Base-by-base conservation (phyloP, 2,113 vertebrate species). In the Pangasianodon hypophthalmus region DNA sequence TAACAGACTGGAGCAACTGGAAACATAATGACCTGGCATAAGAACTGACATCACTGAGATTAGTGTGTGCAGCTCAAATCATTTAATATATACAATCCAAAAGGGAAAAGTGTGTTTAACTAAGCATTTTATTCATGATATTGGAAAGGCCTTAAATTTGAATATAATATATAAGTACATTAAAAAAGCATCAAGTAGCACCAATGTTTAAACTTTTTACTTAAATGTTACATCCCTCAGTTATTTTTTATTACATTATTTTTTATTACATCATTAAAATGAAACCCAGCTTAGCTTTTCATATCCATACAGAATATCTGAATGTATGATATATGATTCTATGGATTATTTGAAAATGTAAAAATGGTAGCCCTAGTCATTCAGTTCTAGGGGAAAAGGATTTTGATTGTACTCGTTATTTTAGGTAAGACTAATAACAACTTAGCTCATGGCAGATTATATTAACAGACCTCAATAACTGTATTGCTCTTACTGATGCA, bases 391-490 rank as follows among this genome's bases (percentile, higher is more conserved):
- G 46, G 18, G 8, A 54, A 81, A 44, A 50, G 26, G 7, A 69
- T 69, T 73, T 86, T 86, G 16, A 69, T 69, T 86, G 60, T 32
- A 69, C 21, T 50, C 26, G 0, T 50, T 80, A 50, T 16, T 50
- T 80, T 80, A 46, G 73, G 44, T 46, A 77, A 80, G 24, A 29
- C 21, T 79, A 60, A 44, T n/a, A 44, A 87, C 52, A 87, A 26
- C n/a, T 56, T 87, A 56, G 14, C 26, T 32, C 24, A 29, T 50
- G 48, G 46, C 26, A 37, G 48, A 80, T 37, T 62, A 86, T 79
- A 84, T 62, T 41, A 87, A 71, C 83, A 50, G 37, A 24, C n/a
- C 91, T 94, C 89, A 92, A 93, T 94, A 92, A 94, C 93, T 91
- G 29, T 92, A 90, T 87, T 44, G 16, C 75, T 85, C 64, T 84